These are phyloP conservation scores for Mycetomoellerius zeteki DNA, from an alignment of 1,140 invertebrate genomes.

Conservation along the genomic window DNA sequence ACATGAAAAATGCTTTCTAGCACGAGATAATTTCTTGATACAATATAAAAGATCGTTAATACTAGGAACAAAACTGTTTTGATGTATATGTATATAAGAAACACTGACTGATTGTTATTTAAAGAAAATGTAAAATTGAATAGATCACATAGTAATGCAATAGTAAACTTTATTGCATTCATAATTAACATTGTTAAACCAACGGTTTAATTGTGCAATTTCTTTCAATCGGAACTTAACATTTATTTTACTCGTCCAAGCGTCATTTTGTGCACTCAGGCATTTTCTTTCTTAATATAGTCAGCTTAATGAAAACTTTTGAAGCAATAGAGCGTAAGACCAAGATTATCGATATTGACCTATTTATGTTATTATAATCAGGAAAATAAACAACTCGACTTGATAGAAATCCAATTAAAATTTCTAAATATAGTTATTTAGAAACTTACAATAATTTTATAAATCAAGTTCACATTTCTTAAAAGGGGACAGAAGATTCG, in stretches of 20 bases:
- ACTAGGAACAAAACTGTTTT: neutral
- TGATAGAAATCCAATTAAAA: neutral
- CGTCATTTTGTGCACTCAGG: constrained; percentile 6
- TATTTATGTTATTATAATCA: constrained; percentile 16
- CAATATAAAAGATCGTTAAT: neutral
- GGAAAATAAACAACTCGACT: neutral
- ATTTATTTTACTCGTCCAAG: constrained; percentile 22
- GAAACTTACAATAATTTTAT: neutral
- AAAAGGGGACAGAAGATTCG: too few species aligned
- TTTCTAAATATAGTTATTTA: neutral
- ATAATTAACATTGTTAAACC: constrained; percentile 4
- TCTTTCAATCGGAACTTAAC: neutral
- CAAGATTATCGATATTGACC: constrained; percentile 4
- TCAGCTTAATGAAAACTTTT: constrained; percentile 16
- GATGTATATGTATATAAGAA: neutral
- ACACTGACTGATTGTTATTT: too few species aligned
- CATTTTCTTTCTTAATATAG: constrained; percentile 27
- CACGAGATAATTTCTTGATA: constrained; percentile 14
- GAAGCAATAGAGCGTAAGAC: constrained; percentile 23
- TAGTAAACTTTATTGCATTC: neutral
- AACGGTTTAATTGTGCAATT: neutral
- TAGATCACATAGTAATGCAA: neutral
- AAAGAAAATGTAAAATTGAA: neutral
- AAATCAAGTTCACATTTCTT: neutral
- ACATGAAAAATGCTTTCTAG: neutral